Evolutionary conservation across 1,140 invertebrate species (phyloP), one percentile per base, ranked within the genome.

Genomic region (Formica exsecta): DNA sequence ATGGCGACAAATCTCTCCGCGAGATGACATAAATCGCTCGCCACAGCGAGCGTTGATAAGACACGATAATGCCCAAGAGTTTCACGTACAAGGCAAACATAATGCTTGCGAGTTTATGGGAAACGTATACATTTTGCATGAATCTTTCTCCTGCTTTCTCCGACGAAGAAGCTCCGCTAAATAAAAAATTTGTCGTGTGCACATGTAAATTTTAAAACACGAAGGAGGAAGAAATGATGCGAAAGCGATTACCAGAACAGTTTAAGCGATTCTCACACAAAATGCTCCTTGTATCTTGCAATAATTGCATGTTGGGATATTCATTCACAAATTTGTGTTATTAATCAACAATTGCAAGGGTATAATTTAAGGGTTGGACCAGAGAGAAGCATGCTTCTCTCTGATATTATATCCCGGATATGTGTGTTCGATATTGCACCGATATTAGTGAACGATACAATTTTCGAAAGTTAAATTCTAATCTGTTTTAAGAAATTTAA

Each of bases 51-150:
- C 19, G 25, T 54, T 13, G 5, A 0, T 75, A 54, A 8, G 16
- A 54, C 0, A 59, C 41, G 9, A 88, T 64, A 36, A 86, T 86
- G 81, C 44, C n/a, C 9, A 44, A 2, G 32, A 62, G 65, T 68
- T 11, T n/a, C 7, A 11, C 6, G 29, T 29, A 13, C 11, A 32
- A n/a, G 16, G 22, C 66, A 41, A 32, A 36, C 54, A 38, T n/a
- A 38, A 83, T 83, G 68, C 19, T 13, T n/a, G 8, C 54, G 25
- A 83, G 54, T 44, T 44, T 11, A 4, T 25, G 19, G 13, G 13
- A 9, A 11, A 61, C 16, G 38, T 25, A 25, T 36, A 70, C 54
- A 41, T 5, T n/a, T 19, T 25, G 38, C 36, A 48, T 19, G 36
- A 29, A 44, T 57, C 13, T 36, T 22, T n/a, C 29, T 2, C 0